Evolutionary conservation across 1,140 invertebrate genomes (phyloP), one percentile per base, ranked within the genome.

Genomic region (Pseudomyrmex dendroicus): DNA sequence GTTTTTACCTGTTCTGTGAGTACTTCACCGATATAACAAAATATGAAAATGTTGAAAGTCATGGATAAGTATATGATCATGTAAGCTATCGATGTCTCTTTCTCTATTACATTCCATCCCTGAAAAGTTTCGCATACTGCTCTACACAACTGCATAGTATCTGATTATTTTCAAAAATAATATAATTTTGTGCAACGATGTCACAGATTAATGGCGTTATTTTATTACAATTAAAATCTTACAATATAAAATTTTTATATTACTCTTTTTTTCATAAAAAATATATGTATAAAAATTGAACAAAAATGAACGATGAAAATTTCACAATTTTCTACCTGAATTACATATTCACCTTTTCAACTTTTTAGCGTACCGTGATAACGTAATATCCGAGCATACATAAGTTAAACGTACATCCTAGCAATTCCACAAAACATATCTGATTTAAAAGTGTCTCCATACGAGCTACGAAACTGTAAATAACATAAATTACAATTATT

Each of bases 301-400:
- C 35, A 35, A 0, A 35, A 35, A 5, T 7, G 35, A 35, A 35
- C 2, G 35, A 35, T 35, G 1, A 35, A 35, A 35, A 35, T 35
- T 35, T 1, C 7, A 35, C 0, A 35, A 5, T 35, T 35, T 35
- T 35, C 35, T 35, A 35, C 3, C 35, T 35, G 35, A 35, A 35
- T 35, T 77, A 72, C 50, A 25, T 84, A 83, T 83, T 74, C 48
- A 83, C 70, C 54, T 84, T 70, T 50, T 20, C 46, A 63, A 56
- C 44, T 73, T 13, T 22, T 76, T 66, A 77, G 73, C 82, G 8
- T 88, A 90, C 91, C 88, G 80, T 89, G 50, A 92, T 87, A 48
- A 88, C 85, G 66, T 91, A 90, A 86, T 91, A 92, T 77, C 86
- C 89, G 35, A 91, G 73, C 61, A 91, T 88, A 73, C 91, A 92